Base-by-base conservation (phyloP, 1,140 invertebrate genomes). In the Macrotrachela quadricornifera region DNA sequence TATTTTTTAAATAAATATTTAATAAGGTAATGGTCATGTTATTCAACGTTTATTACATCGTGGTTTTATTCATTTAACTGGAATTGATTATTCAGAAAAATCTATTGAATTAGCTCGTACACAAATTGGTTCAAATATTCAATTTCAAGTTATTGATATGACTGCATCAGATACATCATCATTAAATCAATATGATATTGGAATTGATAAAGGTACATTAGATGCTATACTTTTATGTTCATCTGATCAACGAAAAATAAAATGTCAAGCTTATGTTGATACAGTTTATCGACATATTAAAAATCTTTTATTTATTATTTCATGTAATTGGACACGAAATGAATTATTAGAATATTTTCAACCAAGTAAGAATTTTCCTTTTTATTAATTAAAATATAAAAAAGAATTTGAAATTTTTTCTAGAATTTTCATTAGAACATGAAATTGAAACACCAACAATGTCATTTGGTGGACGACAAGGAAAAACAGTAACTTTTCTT, bases 161-260 rank as follows among this genome's bases (percentile, higher is more conserved):
- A 11, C 46, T 14, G 37, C 46, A 39, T 0, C 1, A 49, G 14
- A 44, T 16, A 38, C 6, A 17, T 38, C 15, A 37, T 17, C 36
- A 49, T n/a, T n/a, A 18, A 16, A 43, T 18, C 45, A 47, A 11
- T 53, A 43, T 49, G 46, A 52, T 38, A 44, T 57, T n/a, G 51
- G 47, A 2, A 49, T 57, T 30, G 56, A 57, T 15, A 57, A 57
- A 53, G 56, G 56, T 18, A 57, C 56, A 13, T 57, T 55, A 48
- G 56, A 57, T 37, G 51, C 56, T 10, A 57, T 57, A 16, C 36
- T 51, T 21, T 46, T 57, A 40, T 43, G 51, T 52, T 51, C 56
- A 30, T 30, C 21, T 6, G 45, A 53, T 30, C 44, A 53, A 9
- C 51, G 44, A 53, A 46, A 37, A 48, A 15, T 39, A 13, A 53